Conservation (phyloP, 2,797 vertebrate species). For the Melanotaenia parkinsoni region DNA sequence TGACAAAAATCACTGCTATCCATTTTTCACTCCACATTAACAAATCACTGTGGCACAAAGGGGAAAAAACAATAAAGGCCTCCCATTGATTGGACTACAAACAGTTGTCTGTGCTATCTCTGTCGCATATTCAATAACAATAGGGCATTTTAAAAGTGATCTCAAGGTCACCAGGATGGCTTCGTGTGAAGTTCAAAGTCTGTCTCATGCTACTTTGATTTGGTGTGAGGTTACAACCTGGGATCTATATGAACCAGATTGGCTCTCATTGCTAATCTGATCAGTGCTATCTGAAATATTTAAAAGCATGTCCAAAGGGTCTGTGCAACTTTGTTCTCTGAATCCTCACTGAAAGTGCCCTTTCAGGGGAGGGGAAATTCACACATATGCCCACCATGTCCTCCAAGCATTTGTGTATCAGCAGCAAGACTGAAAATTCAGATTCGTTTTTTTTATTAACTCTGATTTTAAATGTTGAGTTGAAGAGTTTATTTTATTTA, state of each 20-base stretch:
- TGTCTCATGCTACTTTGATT: constrained; percentile 66
- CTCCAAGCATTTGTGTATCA: not conserved
- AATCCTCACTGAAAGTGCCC: constrained; percentile 29
- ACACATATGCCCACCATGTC: not conserved
- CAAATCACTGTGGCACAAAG: constrained; percentile 7
- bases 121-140: constrained; percentile 62
- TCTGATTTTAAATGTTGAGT: not conserved
- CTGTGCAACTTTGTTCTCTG: constrained; percentile 55
- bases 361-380: constrained; percentile 18
- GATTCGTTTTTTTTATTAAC: not conserved
- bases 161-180: constrained; percentile 51
- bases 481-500: no score
- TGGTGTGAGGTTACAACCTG: constrained; percentile 56
- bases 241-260: constrained; percentile 55
- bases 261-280: constrained; percentile 58
- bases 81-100: constrained; percentile 53
- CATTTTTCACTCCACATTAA: constrained; percentile 20
- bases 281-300: constrained; percentile 62
- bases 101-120: constrained; percentile 47
- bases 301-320: constrained; percentile 67
- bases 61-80: constrained; percentile 20
- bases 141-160: constrained; percentile 41
- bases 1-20: constrained; percentile 9
- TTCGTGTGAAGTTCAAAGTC: constrained; percentile 64
- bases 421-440: not conserved